These are phyloP conservation scores for Clunio marinus DNA, from an alignment of 2,888 invertebrate genomes.

Conservation along the genomic window DNA sequence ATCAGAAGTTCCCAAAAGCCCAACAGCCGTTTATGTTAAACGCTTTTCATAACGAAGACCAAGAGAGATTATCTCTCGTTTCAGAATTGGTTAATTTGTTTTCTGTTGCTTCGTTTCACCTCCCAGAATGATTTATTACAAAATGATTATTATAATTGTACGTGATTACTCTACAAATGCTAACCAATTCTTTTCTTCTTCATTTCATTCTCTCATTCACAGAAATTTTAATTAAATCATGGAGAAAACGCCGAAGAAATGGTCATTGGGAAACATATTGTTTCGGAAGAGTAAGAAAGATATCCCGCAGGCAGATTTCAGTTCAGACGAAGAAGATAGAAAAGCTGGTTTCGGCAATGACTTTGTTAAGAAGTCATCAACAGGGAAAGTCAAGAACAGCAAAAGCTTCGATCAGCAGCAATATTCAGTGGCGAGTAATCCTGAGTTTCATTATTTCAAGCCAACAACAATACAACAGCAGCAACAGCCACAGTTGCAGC, in stretches of 20 bases:
- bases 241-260: conserved; percentile 55
- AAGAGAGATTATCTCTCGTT: conserved; percentile 22
- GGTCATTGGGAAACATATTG: conserved; percentile 71
- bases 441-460: conserved; percentile 40
- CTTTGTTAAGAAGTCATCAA: conserved; percentile 43
- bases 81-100: conserved; percentile 32
- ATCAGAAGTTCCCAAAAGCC: too few relatives aligned
- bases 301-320: conserved; percentile 47
- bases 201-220: background rate
- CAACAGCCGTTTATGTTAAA: too few relatives aligned
- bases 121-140: conserved; percentile 17
- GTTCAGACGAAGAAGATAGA: conserved; percentile 51
- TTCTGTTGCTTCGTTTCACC: background rate
- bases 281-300: conserved; percentile 72
- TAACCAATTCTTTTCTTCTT: background rate
- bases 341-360: conserved; percentile 48
- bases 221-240: conserved; percentile 32
- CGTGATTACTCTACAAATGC: conserved; percentile 29
- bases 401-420: conserved; percentile 44
- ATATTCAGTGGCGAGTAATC: conserved; percentile 37
- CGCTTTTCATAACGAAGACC: too few relatives aligned
- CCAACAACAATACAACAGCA: conserved; percentile 45
- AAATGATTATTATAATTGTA: conserved; percentile 29
- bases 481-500: conserved; percentile 44
- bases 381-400: conserved; percentile 51